These are phyloP conservation scores for Piezodorus guildinii DNA, from an alignment of 1,140 invertebrate genomes.

Conservation along the genomic window DNA sequence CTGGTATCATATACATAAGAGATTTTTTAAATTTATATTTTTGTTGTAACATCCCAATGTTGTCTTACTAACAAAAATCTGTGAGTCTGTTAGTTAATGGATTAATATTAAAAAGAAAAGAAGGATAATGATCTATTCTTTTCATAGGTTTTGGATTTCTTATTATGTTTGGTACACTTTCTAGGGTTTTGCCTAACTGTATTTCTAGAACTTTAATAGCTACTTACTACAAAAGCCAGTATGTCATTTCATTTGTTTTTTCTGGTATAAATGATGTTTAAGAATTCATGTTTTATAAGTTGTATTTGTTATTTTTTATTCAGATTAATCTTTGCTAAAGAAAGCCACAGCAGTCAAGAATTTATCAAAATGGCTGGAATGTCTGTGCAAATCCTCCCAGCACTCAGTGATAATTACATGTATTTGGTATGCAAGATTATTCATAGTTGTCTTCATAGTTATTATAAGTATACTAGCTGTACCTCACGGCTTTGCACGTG, in stretches of 20 bases:
- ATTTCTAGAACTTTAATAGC: constrained; percentile 3
- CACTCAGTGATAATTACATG: constrained; percentile 92
- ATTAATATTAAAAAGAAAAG: too few relatives aligned
- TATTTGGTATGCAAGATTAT: constrained; percentile 53
- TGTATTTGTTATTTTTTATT: background rate
- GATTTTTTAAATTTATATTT: too few relatives aligned
- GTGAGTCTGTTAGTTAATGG: too few relatives aligned
- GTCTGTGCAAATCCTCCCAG: constrained; percentile 59
- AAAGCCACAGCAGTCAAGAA: background rate
- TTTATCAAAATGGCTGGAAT: constrained; percentile 34
- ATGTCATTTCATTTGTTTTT: background rate
- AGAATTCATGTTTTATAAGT: background rate
- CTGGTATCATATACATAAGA: too few relatives aligned
- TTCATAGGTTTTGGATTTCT: too few relatives aligned
- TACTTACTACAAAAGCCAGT: background rate
- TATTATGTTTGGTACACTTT: constrained; percentile 4
- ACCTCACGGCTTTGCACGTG: too few relatives aligned
- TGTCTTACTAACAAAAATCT: too few relatives aligned
- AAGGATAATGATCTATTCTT: too few relatives aligned
- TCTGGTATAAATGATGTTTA: background rate
- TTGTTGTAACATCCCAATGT: too few relatives aligned
- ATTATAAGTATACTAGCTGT: too few relatives aligned
- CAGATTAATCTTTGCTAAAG: background rate
- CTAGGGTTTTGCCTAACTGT: background rate
- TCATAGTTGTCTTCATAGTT: too few relatives aligned